Evolutionary conservation across 2,113 vertebrate species (phyloP).

Genomic region (Albula glossodonta): DNA sequence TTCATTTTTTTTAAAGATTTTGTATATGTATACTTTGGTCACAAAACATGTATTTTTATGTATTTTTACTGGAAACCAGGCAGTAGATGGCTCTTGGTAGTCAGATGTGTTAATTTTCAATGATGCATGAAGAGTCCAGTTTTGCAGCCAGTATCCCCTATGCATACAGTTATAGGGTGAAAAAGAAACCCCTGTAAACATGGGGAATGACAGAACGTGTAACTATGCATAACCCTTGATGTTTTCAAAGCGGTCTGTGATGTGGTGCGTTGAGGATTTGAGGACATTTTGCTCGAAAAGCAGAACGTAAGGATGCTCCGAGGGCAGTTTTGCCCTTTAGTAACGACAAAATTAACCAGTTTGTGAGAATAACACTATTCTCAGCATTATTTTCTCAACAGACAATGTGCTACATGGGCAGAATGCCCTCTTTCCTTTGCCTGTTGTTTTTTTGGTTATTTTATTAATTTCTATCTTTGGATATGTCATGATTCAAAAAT

Average conservation of each 20-base stretch:
- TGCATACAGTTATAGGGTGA: background rate
- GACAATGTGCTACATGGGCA: constrained; percentile 20
- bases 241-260: constrained; percentile 3
- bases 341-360: constrained; percentile 23
- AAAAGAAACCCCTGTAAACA: background rate
- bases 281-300: constrained; percentile 15
- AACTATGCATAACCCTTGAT: background rate
- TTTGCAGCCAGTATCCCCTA: background rate
- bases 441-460: background rate
- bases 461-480: background rate
- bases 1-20: background rate
- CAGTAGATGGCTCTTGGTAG: background rate
- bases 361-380: constrained; percentile 11
- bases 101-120: background rate
- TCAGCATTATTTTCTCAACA: constrained; percentile 25
- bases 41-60: background rate
- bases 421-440: background rate
- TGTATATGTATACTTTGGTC: background rate
- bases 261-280: constrained; percentile 4
- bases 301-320: background rate
- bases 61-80: background rate
- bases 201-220: background rate
- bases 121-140: background rate
- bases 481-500: background rate
- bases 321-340: constrained; percentile 12